Percentiles rank a stretch among this genome's conserved stretches.
These are phyloP conservation scores for Electrophaes corylata DNA, from an alignment of 2,888 invertebrate genomes.

Conservation along the genomic window DNA sequence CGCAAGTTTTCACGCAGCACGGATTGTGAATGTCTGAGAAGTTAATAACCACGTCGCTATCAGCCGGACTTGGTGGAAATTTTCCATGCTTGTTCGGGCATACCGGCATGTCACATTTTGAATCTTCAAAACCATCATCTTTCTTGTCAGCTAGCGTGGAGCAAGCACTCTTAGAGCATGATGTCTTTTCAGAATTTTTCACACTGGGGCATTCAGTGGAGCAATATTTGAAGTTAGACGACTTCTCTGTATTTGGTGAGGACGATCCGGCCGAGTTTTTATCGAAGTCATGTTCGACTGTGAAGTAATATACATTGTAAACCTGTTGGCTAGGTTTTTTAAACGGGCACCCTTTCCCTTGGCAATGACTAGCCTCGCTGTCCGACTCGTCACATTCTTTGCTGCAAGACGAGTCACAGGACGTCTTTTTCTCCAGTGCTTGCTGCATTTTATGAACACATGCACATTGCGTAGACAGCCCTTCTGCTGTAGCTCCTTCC, in stretches of 20 bases:
- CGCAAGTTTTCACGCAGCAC: constrained; percentile 70
- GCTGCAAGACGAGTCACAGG: constrained; percentile 58
- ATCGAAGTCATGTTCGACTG: constrained; percentile 66
- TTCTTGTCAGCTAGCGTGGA: constrained; percentile 36
- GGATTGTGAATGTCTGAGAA: constrained; percentile 67
- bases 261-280: constrained; percentile 39
- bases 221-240: constrained; percentile 57
- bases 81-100: constrained; percentile 46
- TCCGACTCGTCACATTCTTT: constrained; percentile 60
- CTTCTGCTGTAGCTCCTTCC: constrained; percentile 54
- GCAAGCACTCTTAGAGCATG: constrained; percentile 65
- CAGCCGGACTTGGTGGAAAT: constrained; percentile 66
- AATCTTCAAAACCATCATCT: constrained; percentile 26
- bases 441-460: constrained; percentile 68
- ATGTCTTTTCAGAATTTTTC: constrained; percentile 47
- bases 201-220: constrained; percentile 59
- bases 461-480: constrained; percentile 73
- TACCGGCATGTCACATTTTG: constrained; percentile 49
- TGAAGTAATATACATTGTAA: constrained; percentile 72
- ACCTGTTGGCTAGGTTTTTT: constrained; percentile 46
- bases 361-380: constrained; percentile 55
- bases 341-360: constrained; percentile 61
- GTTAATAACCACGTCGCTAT: constrained; percentile 64
- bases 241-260: constrained; percentile 35
- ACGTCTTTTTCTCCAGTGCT: constrained; percentile 52